Evolutionary conservation across 2,888 invertebrate genomes (phyloP), one percentile per base, ranked within the genome.

Genomic region (Apomyelois bistriatella): DNA sequence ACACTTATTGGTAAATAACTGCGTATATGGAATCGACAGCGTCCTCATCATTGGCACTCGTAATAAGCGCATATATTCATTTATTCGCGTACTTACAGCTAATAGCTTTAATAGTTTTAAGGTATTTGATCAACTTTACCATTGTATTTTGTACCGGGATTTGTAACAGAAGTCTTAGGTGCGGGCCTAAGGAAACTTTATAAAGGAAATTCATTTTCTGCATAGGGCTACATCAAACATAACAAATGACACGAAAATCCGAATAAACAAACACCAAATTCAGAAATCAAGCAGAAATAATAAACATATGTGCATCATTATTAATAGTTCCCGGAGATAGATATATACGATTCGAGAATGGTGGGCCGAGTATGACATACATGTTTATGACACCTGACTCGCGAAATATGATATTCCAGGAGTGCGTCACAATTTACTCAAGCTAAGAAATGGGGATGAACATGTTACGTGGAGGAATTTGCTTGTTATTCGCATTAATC

Each of bases 391-490:
- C 74, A 72, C 76, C 72, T 64, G 72, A 67, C 65, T 66, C 74
- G 71, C 66, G 88, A 86, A 79, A 88, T 71, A 82, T 79, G 87
- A 88, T 88, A 86, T 86, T 74, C 16, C 9, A 40, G 16, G 17
- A 16, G 40, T 40, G 73, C 71, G 65, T 72, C 69, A 69, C 36
- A 43, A 28, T 28, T 52, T 12, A 43, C 79, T 80, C 79, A 68
- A 64, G 67, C 58, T 78, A 74, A 81, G 76, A 68, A 75, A 82
- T 76, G 76, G 76, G 79, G 80, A 74, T 82, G 81, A 76, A 75
- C 74, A 70, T 69, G 67, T 70, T 79, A 85, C 87, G 86, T 79
- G 84, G 55, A 74, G 78, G 87, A 80, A 88, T 87, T 43, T n/a
- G 32, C 50, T 35, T 32, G 41, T 17, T 51, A 51, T 42, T 41